A percentile compares a stretch with the other conserved stretches of the same genome.
Evolutionary conservation across 2,888 invertebrate species (phyloP).

Genomic region (Polyommatus icarus): DNA sequence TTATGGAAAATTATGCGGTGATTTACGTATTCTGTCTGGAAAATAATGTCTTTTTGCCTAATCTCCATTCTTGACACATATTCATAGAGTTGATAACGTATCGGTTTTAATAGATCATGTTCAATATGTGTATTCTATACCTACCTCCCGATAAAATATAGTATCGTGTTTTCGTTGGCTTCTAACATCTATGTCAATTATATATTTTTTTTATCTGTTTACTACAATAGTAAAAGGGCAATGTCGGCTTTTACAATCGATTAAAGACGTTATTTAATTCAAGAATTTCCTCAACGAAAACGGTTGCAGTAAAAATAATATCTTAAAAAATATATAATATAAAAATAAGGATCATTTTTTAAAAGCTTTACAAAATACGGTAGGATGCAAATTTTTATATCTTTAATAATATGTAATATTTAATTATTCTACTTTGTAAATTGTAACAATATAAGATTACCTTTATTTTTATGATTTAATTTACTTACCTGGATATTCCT

Average conservation of each 20-base stretch:
- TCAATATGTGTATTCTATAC: neutral
- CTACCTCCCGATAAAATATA: constrained; percentile 5
- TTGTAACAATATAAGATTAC: neutral
- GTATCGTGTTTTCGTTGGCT: neutral
- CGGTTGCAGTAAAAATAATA: too few species aligned
- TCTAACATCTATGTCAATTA: neutral
- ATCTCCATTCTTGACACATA: constrained; percentile 26
- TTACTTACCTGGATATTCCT: neutral
- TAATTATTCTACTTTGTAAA: too few species aligned
- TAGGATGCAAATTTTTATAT: too few species aligned
- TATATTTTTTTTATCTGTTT: neutral
- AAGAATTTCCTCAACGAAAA: too few species aligned
- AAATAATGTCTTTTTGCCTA: neutral
- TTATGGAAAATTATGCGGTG: neutral
- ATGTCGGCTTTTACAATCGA: neutral
- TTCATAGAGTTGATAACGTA: constrained; percentile 24
- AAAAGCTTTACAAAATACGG: neutral
- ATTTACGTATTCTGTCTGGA: neutral
- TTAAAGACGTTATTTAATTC: too few species aligned
- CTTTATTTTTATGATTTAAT: neutral
- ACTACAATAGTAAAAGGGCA: neutral
- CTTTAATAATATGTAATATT: too few species aligned
- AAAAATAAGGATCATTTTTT: neutral
- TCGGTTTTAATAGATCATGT: constrained; percentile 10
- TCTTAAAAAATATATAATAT: too few species aligned